These are phyloP conservation scores for Anthophora plumipes DNA, from an alignment of 2,888 invertebrate species.

Conservation along the genomic window DNA sequence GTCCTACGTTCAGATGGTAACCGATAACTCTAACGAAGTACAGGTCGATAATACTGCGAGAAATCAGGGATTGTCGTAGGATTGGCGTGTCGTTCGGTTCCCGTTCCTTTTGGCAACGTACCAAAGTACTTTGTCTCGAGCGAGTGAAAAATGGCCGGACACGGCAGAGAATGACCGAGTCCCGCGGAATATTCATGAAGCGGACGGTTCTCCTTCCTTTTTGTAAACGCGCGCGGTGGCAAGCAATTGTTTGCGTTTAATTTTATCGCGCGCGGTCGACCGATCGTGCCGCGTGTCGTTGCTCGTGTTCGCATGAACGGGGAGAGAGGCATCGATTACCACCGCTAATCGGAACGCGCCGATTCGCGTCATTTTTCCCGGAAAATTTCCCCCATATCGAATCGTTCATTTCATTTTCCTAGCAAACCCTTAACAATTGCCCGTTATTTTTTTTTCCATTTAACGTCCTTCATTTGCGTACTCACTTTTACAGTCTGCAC, in stretches of 20 bases:
- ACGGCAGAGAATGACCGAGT: slow-evolving; percentile 17
- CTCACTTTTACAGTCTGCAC: too few species aligned
- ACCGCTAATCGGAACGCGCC: slow-evolving; percentile 9
- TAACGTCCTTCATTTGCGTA: neutral
- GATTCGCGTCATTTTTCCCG: slow-evolving; percentile 1
- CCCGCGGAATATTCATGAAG: slow-evolving; percentile 55
- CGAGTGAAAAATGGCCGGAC: slow-evolving; percentile 49
- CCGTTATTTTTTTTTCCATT: too few species aligned
- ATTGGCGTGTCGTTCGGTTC: slow-evolving; percentile 18
- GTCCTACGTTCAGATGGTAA: neutral
- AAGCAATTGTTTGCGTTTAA: slow-evolving; percentile 50
- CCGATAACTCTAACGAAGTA: slow-evolving; percentile 39
- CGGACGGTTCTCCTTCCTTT: slow-evolving; percentile 1
- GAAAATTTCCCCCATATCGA: too few species aligned
- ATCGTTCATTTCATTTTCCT: too few species aligned
- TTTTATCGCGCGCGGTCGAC: slow-evolving; percentile 24
- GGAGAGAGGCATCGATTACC: slow-evolving; percentile 8
- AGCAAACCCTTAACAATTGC: neutral
- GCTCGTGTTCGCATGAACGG: neutral
- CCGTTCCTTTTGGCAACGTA: slow-evolving; percentile 46
- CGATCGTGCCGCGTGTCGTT: slow-evolving; percentile 20
- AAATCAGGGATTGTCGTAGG: slow-evolving; percentile 45
- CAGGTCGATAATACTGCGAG: slow-evolving; percentile 44
- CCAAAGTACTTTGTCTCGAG: slow-evolving; percentile 51
- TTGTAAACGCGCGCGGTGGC: slow-evolving; percentile 28